These are phyloP conservation scores for Unio pictorum DNA, from an alignment of 2,888 invertebrate genomes.

Conservation along the genomic window DNA sequence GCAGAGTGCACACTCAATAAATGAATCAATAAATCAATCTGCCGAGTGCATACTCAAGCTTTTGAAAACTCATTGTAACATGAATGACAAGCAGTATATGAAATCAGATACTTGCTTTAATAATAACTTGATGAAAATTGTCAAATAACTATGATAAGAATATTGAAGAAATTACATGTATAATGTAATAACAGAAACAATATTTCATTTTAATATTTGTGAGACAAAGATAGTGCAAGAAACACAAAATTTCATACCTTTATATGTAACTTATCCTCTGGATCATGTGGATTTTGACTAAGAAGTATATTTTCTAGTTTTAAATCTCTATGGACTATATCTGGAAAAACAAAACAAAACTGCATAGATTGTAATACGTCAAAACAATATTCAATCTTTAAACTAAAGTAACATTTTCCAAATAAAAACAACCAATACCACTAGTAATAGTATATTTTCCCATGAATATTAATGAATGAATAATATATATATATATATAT, in stretches of 20 bases:
- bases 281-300: conserved; percentile 73
- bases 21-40: no score
- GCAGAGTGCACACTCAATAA: no score
- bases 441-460: no score
- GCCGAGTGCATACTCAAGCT: no score
- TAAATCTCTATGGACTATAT: conserved; percentile 71
- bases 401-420: no score
- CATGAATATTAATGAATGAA: no score
- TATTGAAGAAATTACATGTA: neutral
- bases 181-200: neutral
- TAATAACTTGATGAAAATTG: neutral
- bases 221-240: neutral
- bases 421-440: no score
- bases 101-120: no score
- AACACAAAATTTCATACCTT: conserved; percentile 61
- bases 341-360: conserved; percentile 45
- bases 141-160: neutral
- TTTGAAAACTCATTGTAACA: no score
- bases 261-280: conserved; percentile 73
- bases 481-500: no score
- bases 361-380: neutral
- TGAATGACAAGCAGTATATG: no score
- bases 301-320: conserved; percentile 73
- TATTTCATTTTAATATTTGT: neutral
- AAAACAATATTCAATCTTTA: no score